phyloP scores from a whole-genome alignment of 1,140 invertebrate genomes.

The Stenopsyche tienmushanensis region DNA sequence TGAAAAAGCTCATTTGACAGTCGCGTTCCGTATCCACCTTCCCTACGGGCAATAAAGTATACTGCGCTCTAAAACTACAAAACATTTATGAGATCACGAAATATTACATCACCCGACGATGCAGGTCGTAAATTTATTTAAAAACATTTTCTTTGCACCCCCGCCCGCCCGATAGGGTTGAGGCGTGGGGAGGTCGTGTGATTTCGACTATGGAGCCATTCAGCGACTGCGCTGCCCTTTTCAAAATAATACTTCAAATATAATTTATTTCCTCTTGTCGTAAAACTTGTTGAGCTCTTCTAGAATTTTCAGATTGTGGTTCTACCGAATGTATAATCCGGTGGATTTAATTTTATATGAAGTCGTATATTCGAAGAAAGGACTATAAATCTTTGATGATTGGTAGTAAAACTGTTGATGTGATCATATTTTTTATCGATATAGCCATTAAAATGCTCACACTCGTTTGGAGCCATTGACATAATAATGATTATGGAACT shows the following conservation, averaged over 20 bases:
- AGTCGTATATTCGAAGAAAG: no score
- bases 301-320: background rate
- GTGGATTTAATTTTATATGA: no score
- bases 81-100: conserved; percentile 17
- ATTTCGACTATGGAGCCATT: no score
- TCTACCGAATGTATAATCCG: background rate
- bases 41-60: conserved; percentile 5
- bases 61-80: conserved; percentile 18
- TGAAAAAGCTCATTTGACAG: conserved; percentile 20
- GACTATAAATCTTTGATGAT: no score
- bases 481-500: no score
- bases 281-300: background rate
- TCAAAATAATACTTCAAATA: background rate
- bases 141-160: conserved; percentile 6
- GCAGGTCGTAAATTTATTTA: conserved; percentile 14
- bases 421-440: no score
- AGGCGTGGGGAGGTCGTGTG: no score
- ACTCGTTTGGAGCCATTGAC: no score
- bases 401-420: no score
- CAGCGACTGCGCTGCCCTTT: background rate
- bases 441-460: no score
- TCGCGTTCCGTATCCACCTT: background rate
- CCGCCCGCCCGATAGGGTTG: no score
- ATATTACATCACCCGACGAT: conserved; percentile 12
- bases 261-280: background rate